Evolutionary conservation across 1,140 invertebrate genomes (phyloP), one percentile per base, ranked within the genome.

Genomic region (Adelges cooleyi): DNA sequence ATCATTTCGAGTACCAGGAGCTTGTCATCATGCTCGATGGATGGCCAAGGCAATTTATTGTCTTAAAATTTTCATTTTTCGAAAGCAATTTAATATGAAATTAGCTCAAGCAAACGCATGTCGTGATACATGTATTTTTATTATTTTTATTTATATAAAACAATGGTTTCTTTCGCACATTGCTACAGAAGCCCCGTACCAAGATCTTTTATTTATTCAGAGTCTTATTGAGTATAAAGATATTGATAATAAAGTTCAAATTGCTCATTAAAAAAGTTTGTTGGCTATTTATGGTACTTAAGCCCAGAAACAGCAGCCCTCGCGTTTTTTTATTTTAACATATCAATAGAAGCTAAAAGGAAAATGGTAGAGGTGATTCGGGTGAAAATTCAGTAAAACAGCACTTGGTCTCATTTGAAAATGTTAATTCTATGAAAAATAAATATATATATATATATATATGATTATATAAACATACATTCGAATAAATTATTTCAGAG

Each of bases 21-120:
- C n/a, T n/a, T n/a, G n/a, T n/a, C n/a, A n/a, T 68, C 68, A 71
- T 53, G 71, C 74, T 29, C 54, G 74, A 40, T 76, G 73, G 72
- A 73, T 75, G 71, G 69, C 73, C 67, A 76, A 72, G 70, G 70
- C 71, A 49, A 71, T 75, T 66, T 77, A 75, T 67, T 52, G 10
- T 33, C n/a, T 27, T 29, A 27, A 50, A 50, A 50, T 50, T 29
- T 52, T 36, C 13, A 20, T 22, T 1, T 36, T 50, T 50, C 25
- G 29, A 50, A 33, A 18, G 15, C 0, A 33, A 33, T 52, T 52
- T 1, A 52, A 13, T 52, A 10, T 36, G 36, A 52, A 8, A 52
- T 1, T 33, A 4, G 29, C 9, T 52, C 4, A 36, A 4, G 17
- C 18, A 18, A 52, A n/a, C 15, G 8, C 3, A 52, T 17, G 27